A percentile compares a stretch with the other conserved stretches of the same genome.
Evolutionary conservation across 2,888 invertebrate genomes (phyloP).

Genomic region (Carcina quercana): DNA sequence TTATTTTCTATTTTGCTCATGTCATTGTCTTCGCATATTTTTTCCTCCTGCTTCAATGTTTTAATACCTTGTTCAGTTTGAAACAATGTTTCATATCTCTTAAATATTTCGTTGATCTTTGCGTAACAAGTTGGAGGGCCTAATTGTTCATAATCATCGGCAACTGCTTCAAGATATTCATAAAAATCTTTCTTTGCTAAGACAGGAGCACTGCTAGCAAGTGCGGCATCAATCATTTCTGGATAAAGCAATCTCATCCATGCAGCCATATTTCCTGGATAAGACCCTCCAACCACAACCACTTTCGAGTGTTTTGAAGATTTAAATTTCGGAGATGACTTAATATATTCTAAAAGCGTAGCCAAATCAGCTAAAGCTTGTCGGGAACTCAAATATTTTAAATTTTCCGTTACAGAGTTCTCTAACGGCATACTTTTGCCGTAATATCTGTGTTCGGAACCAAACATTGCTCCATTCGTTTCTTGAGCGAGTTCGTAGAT

Average conservation of each 20-base stretch:
- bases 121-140: conserved; percentile 40
- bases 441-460: conserved; percentile 57
- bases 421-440: conserved; percentile 51
- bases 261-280: conserved; percentile 57
- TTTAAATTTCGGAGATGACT: conserved; percentile 27
- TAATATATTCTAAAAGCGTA: conserved; percentile 33
- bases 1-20: conserved; percentile 41
- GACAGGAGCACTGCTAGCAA: conserved; percentile 59
- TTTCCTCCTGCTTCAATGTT: conserved; percentile 42
- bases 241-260: conserved; percentile 57
- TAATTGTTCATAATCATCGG: conserved; percentile 44
- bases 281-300: conserved; percentile 56
- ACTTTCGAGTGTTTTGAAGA: conserved; percentile 52
- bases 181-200: conserved; percentile 53
- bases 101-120: conserved; percentile 35
- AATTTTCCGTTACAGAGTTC: conserved; percentile 32
- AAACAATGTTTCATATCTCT: conserved; percentile 37
- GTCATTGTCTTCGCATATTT: conserved; percentile 45
- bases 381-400: conserved; percentile 44
- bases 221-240: conserved; percentile 48
- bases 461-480: conserved; percentile 53
- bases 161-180: conserved; percentile 55
- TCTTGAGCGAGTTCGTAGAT: conserved; percentile 51
- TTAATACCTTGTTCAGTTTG: conserved; percentile 36
- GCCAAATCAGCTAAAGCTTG: conserved; percentile 58